Evolutionary conservation across 1,140 invertebrate genomes (phyloP).

Genomic region (Rhizoglyphus robini): DNA sequence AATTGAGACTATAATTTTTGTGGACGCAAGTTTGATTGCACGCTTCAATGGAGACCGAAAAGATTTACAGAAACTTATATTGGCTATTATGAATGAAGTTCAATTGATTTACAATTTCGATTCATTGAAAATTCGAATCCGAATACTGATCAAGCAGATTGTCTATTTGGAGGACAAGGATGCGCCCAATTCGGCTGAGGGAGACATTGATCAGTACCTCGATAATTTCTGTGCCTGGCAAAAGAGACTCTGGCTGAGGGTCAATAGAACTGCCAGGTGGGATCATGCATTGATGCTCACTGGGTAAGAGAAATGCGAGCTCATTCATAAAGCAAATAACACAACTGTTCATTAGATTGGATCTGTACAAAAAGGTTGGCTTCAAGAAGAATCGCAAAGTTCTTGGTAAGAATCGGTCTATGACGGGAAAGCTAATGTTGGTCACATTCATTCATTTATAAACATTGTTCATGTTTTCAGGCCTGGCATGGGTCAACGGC

Average conservation of each 20-base stretch:
- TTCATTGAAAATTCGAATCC: slow-evolving; percentile 25
- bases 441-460: background rate
- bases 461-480: slow-evolving; percentile 25
- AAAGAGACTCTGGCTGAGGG: slow-evolving; percentile 11
- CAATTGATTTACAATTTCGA: slow-evolving; percentile 28
- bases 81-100: slow-evolving; percentile 29
- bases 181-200: slow-evolving; percentile 26
- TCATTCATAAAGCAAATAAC: background rate
- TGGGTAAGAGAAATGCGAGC: slow-evolving; percentile 28
- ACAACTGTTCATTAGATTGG: slow-evolving; percentile 19
- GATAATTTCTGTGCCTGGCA: slow-evolving; percentile 35
- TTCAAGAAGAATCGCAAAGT: slow-evolving; percentile 27
- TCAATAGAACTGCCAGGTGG: slow-evolving; percentile 34
- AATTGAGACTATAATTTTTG: slow-evolving; percentile 32
- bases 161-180: slow-evolving; percentile 24
- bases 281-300: slow-evolving; percentile 42
- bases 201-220: slow-evolving; percentile 33
- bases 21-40: slow-evolving; percentile 25
- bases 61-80: slow-evolving; percentile 28
- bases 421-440: background rate
- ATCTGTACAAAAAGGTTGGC: slow-evolving; percentile 25
- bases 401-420: slow-evolving; percentile 24
- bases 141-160: slow-evolving; percentile 26
- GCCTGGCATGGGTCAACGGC: slow-evolving; percentile 36
- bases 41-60: slow-evolving; percentile 21